These are phyloP conservation scores for Lagorchestes hirsutus DNA, from an alignment of 2,797 vertebrate species.

Conservation along the genomic window DNA sequence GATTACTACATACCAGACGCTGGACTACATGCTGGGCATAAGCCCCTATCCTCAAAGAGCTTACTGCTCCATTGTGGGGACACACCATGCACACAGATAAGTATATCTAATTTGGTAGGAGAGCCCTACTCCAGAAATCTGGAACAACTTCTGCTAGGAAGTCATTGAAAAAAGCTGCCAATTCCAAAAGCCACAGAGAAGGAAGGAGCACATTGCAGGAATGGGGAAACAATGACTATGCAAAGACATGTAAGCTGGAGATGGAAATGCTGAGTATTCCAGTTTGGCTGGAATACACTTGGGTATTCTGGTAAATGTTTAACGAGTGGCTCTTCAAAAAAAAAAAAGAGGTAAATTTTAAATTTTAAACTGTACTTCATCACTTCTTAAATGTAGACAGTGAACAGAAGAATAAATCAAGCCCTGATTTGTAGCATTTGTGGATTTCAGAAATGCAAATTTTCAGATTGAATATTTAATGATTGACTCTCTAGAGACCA, in stretches of 20 bases:
- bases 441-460: neutral
- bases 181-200: neutral
- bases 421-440: neutral
- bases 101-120: neutral
- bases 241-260: neutral
- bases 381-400: neutral
- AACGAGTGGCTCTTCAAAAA: neutral
- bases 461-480: neutral
- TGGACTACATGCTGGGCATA: neutral
- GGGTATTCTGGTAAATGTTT: neutral
- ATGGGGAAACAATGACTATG: neutral
- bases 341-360: neutral
- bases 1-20: neutral
- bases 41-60: neutral
- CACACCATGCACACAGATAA: neutral
- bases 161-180: neutral
- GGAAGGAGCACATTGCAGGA: neutral
- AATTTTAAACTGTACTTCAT: neutral
- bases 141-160: neutral
- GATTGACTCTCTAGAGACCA: neutral
- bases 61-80: neutral
- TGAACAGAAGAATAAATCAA: neutral
- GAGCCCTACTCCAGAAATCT: neutral
- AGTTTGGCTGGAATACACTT: neutral
- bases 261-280: neutral